Base-by-base conservation (phyloP, 2,888 invertebrate species). In the Rhimphoctona megacephalus region DNA sequence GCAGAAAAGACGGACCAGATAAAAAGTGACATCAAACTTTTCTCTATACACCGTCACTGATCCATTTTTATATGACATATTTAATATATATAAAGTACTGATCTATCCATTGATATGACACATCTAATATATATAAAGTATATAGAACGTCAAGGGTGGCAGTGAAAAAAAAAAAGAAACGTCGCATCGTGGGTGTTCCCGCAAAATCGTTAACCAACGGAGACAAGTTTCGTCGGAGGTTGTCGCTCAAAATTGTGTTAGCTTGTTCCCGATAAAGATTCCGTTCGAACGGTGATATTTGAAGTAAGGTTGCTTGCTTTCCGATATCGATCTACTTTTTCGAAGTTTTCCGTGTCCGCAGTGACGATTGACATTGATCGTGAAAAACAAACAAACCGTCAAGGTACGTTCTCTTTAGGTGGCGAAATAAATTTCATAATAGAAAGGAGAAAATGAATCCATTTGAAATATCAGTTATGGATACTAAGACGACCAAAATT, bases 241-340 rank as follows among this genome's bases (percentile, higher is more conserved):
- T 36, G 52, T 79, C 79, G 73, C 46, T 66, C 81, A 54, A 81
- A 74, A 43, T 83, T 19, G 46, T 64, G 49, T 70, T 64, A 77
- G 54, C 54, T 76, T 66, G 43, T 76, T 85, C 64, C 30, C 66
- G 70, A 66, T 81, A 77, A 77, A 76, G 33, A 66, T 85, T 85
- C 69, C 57, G n/a, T 43, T 25, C 57, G 79, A 46, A 39, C 36
- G 57, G 25, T 49, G 22, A 73, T 61, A 73, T 73, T 36, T 36
- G 54, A 14, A 22, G 36, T 54, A 54, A 22, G 22, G n/a, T 57
- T 54, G 46, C 4, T 61, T 30, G 30, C 61, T 57, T 57, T 25
- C 7, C 57, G 57, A 25, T 57, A 25, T 25, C 17, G 30, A 43
- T 61, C 6, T 14, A 17, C 17, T 25, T 14, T 11, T 30, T 30